phyloP scores from a whole-genome alignment of 2,888 invertebrate genomes.

The Ecdyonurus torrentis region DNA sequence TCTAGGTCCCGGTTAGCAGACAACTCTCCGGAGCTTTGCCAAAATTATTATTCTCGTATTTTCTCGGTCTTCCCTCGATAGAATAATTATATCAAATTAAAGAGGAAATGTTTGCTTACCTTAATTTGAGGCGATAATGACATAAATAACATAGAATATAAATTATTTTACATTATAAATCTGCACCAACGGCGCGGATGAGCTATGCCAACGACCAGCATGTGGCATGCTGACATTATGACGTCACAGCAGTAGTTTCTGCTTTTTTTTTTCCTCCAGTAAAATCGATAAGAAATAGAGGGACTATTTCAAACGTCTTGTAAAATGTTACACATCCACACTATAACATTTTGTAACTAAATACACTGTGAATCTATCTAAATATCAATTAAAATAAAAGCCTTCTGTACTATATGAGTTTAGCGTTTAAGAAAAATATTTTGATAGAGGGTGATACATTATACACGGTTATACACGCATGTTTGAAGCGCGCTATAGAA shows the following conservation, averaged over 20 bases:
- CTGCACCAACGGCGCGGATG: background rate
- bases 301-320: background rate
- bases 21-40: background rate
- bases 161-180: background rate
- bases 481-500: too few species aligned
- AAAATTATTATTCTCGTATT: background rate
- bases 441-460: too few species aligned
- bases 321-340: too few species aligned
- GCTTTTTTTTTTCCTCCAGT: background rate
- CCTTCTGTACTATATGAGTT: too few species aligned
- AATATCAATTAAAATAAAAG: too few species aligned
- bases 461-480: too few species aligned
- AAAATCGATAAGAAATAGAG: background rate
- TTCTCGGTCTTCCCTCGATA: background rate
- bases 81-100: background rate
- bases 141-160: background rate
- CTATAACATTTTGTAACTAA: too few species aligned
- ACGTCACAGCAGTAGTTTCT: background rate
- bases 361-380: too few species aligned
- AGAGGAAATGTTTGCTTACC: background rate
- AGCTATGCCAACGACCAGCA: conserved; percentile 3
- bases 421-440: too few species aligned
- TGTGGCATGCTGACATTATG: background rate
- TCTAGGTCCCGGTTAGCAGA: background rate
- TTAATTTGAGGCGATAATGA: background rate